Evolutionary conservation across 2,888 invertebrate genomes (phyloP), one percentile per base, ranked within the genome.

Genomic region (Tetragonisca angustula): DNA sequence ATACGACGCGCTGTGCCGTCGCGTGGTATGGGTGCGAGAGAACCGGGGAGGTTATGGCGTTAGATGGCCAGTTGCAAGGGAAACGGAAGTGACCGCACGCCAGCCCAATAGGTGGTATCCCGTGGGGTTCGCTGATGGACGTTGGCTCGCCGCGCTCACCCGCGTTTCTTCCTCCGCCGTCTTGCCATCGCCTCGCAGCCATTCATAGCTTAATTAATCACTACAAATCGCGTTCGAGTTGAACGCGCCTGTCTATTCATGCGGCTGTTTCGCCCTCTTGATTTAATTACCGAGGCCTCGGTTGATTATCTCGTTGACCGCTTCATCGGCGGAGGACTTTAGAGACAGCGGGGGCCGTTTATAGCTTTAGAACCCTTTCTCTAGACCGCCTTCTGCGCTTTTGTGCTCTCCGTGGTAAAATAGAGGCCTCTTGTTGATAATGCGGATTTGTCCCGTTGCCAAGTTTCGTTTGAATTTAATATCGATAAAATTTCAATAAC

Each of bases 71-170:
- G 90, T 87, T 89, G 84, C 88, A 87, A 89, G 93, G 90, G 91
- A 91, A 92, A 90, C 93, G 93, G 92, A 93, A 93, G 93, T 93
- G 93, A 93, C 93, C 92, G 87, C 92, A 85, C 85, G 79, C 78
- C 69, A 71, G 82, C 76, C 86, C 89, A 85, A 87, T 90, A 78
- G 81, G 81, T 72, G 81, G 81, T 72, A 88, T 91, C 89, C 91
- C 89, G 84, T 81, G 88, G 90, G 91, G 88, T 74, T 78, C 50
- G 85, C 87, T 90, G 92, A 92, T 90, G 90, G 91, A 91, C 91
- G 89, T 36, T 43, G 24, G 56, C 87, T 86, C 83, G 87, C 85
- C 83, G 83, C 86, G 61, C 83, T 87, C 85, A 83, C 87, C 85
- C 83, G 83, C 86, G 64, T 85, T 87, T 85, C 80, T 87, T 85